Percentiles rank a stretch among this genome's conserved stretches.
These are phyloP conservation scores for Macrotrachela quadricornifera DNA, from an alignment of 1,140 invertebrate genomes.

Conservation along the genomic window DNA sequence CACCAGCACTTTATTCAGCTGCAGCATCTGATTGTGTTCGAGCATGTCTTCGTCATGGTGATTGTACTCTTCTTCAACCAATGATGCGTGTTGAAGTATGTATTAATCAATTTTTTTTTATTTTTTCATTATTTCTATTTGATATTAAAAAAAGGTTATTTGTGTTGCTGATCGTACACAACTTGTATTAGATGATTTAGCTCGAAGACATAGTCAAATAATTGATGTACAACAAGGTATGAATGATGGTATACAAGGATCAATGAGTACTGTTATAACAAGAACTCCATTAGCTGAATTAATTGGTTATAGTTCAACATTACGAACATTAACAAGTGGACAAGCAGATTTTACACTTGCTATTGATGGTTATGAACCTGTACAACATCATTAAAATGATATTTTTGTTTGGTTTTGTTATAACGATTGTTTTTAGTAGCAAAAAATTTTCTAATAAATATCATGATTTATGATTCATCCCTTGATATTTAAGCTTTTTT, in stretches of 20 bases:
- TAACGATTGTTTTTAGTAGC: too few relatives aligned
- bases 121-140: background rate
- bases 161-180: slow-evolving; percentile 42
- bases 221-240: slow-evolving; percentile 20
- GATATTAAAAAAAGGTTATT: slow-evolving; percentile 24
- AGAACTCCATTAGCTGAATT: slow-evolving; percentile 58
- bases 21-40: slow-evolving; percentile 51
- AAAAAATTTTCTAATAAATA: too few relatives aligned
- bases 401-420: too few relatives aligned
- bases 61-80: slow-evolving; percentile 49
- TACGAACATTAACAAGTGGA: slow-evolving; percentile 65
- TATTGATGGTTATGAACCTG: slow-evolving; percentile 44
- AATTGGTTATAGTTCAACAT: slow-evolving; percentile 54
- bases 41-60: slow-evolving; percentile 43
- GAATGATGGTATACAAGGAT: slow-evolving; percentile 17
- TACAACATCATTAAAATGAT: too few relatives aligned
- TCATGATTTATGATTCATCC: too few relatives aligned
- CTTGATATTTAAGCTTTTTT: too few relatives aligned
- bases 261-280: slow-evolving; percentile 42
- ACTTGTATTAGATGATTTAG: slow-evolving; percentile 49
- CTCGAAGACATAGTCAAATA: slow-evolving; percentile 42
- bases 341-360: slow-evolving; percentile 64
- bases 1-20: slow-evolving; percentile 52
- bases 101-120: background rate
- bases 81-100: slow-evolving; percentile 59